Evolutionary conservation across 64 coral and sea anemone species (phyloP).

Genomic region (Actinia tenebrosa): DNA sequence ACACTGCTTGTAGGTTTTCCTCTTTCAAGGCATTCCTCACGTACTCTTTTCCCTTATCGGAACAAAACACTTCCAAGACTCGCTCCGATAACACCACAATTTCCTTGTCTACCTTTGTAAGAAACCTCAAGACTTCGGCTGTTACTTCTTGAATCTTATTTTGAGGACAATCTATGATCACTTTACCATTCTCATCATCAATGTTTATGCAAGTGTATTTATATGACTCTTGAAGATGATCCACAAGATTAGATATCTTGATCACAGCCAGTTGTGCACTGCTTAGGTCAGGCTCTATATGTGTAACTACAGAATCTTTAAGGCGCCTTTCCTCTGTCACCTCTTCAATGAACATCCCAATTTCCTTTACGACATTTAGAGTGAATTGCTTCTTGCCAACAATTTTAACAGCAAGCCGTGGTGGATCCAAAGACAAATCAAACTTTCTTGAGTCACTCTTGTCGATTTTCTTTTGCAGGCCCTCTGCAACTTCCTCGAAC

Average conservation of each 20-base stretch:
- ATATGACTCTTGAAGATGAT: constrained; percentile 20
- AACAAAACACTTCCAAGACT: constrained; percentile 31
- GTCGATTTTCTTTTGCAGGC: not conserved
- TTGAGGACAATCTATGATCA: constrained; percentile 33
- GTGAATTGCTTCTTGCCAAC: constrained; percentile 1
- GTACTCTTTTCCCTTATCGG: not conserved
- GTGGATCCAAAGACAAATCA: not conserved
- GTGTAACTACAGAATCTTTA: not conserved
- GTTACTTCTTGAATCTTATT: constrained; percentile 27
- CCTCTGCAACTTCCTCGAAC: not conserved
- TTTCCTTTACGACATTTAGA: not conserved
- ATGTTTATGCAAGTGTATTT: constrained; percentile 29
- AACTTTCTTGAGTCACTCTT: not conserved
- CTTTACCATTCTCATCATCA: not conserved
- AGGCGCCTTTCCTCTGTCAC: not conserved
- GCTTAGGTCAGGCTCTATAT: not conserved
- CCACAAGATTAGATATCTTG: constrained; percentile 12
- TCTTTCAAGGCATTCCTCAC: not conserved
- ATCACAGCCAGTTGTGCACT: constrained; percentile 19
- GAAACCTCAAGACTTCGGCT: constrained; percentile 25
- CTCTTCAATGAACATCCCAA: not conserved
- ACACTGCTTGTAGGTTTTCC: not conserved
- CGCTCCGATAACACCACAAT: constrained; percentile 15
- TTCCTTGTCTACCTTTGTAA: constrained; percentile 33
- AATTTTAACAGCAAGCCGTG: not conserved